A percentile compares a stretch with the other conserved stretches of the same genome.
Evolutionary conservation across 1,140 invertebrate species (phyloP).

Genomic region (Formica exsecta): DNA sequence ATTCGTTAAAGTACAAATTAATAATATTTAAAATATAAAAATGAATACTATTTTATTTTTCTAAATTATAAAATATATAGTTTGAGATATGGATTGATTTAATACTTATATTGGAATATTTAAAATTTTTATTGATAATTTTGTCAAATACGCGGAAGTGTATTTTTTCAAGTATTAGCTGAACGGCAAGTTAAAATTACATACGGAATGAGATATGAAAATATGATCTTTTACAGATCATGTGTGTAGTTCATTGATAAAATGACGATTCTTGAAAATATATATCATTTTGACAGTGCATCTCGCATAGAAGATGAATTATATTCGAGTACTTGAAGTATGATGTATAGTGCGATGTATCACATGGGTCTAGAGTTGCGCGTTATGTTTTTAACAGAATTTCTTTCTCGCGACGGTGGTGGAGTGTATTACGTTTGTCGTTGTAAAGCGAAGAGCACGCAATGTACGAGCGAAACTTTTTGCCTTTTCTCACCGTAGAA

Average conservation of each 20-base stretch:
- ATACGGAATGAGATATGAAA: neutral
- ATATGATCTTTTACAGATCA: neutral
- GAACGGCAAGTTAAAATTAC: neutral
- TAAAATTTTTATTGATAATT: neutral
- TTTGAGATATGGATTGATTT: neutral
- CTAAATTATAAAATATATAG: neutral
- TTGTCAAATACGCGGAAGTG: neutral
- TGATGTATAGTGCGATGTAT: neutral
- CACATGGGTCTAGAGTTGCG: neutral
- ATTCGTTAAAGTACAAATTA: neutral
- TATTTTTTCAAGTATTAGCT: neutral
- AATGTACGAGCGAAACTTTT: constrained; percentile 28
- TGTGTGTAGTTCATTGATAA: neutral
- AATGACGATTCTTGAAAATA: neutral
- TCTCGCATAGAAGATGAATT: neutral
- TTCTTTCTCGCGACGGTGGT: neutral
- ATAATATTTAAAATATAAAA: neutral
- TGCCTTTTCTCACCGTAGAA: neutral
- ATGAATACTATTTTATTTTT: neutral
- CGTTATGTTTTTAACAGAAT: constrained; percentile 55
- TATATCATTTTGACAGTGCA: neutral
- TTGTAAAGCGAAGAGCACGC: constrained; percentile 30
- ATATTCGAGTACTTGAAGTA: constrained; percentile 3
- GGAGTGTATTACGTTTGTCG: neutral
- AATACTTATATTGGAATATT: neutral